These are phyloP conservation scores for Sebastes diaconus DNA, from an alignment of 2,797 vertebrate genomes.

Conservation along the genomic window DNA sequence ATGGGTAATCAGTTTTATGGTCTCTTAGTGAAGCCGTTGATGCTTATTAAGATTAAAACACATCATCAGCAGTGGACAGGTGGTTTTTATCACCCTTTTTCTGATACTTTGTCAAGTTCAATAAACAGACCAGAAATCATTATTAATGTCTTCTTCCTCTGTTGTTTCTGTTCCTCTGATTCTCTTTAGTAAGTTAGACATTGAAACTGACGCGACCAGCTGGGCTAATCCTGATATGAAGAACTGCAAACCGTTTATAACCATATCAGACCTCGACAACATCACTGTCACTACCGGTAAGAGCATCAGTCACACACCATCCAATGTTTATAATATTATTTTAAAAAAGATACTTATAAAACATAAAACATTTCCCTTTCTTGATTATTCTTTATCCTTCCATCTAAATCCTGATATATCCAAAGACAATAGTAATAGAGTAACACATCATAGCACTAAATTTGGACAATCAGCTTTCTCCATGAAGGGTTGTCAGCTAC, in stretches of 20 bases:
- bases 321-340: background rate
- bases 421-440: too few relatives aligned
- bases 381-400: background rate
- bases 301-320: conserved; percentile 3
- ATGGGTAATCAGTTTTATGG: conserved; percentile 43
- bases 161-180: background rate
- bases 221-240: conserved; percentile 77
- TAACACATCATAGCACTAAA: too few relatives aligned
- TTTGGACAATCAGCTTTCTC: too few relatives aligned
- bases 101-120: background rate
- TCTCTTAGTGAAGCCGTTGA: conserved; percentile 6
- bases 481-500: too few relatives aligned
- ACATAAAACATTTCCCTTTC: background rate
- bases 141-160: background rate
- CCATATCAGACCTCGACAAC: conserved; percentile 70
- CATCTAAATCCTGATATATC: background rate
- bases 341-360: background rate
- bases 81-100: background rate
- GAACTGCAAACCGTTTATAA: conserved; percentile 58
- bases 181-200: conserved; percentile 71
- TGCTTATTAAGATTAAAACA: conserved; percentile 20
- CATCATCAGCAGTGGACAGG: background rate
- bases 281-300: conserved; percentile 80
- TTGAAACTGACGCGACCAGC: conserved; percentile 62
- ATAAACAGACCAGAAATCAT: background rate